Conservation (phyloP, 1,140 invertebrate genomes). For the Pinna nobilis region DNA sequence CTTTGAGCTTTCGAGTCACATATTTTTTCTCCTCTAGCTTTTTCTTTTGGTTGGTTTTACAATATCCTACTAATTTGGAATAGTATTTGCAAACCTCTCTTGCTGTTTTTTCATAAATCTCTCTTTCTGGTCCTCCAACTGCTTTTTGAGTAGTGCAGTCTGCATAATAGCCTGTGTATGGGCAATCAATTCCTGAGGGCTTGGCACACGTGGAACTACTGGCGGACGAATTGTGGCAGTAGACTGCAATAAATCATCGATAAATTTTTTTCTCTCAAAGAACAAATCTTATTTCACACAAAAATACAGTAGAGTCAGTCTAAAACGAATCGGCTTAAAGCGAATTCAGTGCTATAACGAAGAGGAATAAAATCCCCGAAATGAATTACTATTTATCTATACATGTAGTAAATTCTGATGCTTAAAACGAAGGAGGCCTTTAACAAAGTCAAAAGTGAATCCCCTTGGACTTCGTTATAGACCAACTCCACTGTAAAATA, state of each 20-base stretch:
- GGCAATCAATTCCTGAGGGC: constrained; percentile 86
- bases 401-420: too few relatives aligned
- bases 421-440: too few relatives aligned
- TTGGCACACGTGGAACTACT: constrained; percentile 82
- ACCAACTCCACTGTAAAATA: too few relatives aligned
- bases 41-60: background rate
- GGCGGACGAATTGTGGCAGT: constrained; percentile 53
- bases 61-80: background rate
- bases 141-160: constrained; percentile 88
- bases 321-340: too few relatives aligned
- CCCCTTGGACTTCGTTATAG: too few relatives aligned
- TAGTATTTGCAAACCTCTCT: constrained; percentile 54
- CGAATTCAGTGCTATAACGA: too few relatives aligned
- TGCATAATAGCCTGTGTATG: constrained; percentile 90
- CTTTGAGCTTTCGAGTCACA: background rate
- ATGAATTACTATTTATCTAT: too few relatives aligned
- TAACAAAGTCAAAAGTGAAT: too few relatives aligned
- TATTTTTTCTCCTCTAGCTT: background rate
- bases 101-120: constrained; percentile 87
- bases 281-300: background rate
- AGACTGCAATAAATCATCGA: constrained; percentile 1
- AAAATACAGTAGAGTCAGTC: too few relatives aligned
- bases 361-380: too few relatives aligned
- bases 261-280: background rate
- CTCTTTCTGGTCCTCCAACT: constrained; percentile 89